Evolutionary conservation across 2,888 invertebrate species (phyloP), one percentile per base, ranked within the genome.

Genomic region (Lasiommata megera): DNA sequence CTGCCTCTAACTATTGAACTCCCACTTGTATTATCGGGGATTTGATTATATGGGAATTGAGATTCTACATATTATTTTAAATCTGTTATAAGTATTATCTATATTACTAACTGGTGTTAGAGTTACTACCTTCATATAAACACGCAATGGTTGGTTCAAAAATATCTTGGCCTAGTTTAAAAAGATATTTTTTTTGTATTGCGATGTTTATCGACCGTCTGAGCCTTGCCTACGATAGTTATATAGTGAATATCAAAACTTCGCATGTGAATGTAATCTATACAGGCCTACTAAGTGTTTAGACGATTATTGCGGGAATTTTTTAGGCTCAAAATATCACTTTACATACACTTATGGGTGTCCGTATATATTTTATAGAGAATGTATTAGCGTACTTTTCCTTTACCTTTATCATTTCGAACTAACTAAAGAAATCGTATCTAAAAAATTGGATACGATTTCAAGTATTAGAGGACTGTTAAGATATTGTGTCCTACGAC

Each of bases 331-430:
- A 66, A 67, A 64, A 62, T 64, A 66, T 66, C 59, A 61, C 48
- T 59, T 40, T 61, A 65, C 58, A 64, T 63, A 69, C 61, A 63
- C 60, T 61, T 63, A 63, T 69, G 67, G 55, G 70, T 53, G 34
- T 18, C 66, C 16, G 41, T 62, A 62, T 80, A 82, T 80, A 81
- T 81, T 82, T 76, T 81, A 68, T 79, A 82, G 67, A 76, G 64
- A 76, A 65, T 71, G 68, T 70, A 72, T 74, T 70, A 76, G 67
- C 67, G 71, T 80, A 80, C 74, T 74, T 71, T 78, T 78, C 76
- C 72, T 69, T n/a, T n/a, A n/a, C n/a, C n/a, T n/a, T 79, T 79
- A 23, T 78, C 71, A 71, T 68, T 80, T 80, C 29, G 71, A 73
- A 61, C 64, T 72, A 63, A 63, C 56, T 63, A 66, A 47, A 44